Conservation (phyloP, 2,797 vertebrate genomes). For the Notolepis coatsorum region DNA sequence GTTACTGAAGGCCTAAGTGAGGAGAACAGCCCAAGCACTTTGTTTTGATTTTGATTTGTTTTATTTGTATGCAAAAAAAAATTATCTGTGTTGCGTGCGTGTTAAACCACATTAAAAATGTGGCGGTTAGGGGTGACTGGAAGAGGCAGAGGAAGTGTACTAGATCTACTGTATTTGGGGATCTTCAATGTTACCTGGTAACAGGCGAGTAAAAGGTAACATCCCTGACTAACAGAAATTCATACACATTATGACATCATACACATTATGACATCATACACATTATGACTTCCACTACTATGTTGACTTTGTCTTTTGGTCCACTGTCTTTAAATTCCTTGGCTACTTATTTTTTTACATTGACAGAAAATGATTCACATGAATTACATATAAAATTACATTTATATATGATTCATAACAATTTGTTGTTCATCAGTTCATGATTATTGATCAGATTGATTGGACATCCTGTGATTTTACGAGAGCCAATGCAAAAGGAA, state of each 20-base stretch:
- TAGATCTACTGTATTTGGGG: background rate
- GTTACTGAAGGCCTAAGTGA: slow-evolving; percentile 81
- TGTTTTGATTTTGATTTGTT: slow-evolving; percentile 57
- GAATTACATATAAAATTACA: slow-evolving; percentile 3
- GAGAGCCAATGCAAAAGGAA: slow-evolving; percentile 37
- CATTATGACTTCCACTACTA: slow-evolving; percentile 25
- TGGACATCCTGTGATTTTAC: slow-evolving; percentile 22
- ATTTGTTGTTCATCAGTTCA: slow-evolving; percentile 19
- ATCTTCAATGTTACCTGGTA: slow-evolving; percentile 49
- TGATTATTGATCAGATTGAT: slow-evolving; percentile 33
- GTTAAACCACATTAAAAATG: slow-evolving; percentile 67
- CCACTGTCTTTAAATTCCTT: slow-evolving; percentile 31
- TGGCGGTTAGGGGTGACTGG: slow-evolving; percentile 59
- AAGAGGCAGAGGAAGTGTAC: slow-evolving; percentile 47
- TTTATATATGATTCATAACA: slow-evolving; percentile 8
- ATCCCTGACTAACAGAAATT: slow-evolving; percentile 19
- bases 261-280: no score
- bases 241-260: no score
- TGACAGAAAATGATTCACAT: slow-evolving; percentile 2
- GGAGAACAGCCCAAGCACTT: slow-evolving; percentile 74
- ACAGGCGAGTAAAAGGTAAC: slow-evolving; percentile 25
- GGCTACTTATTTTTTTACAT: slow-evolving; percentile 27
- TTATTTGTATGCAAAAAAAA: slow-evolving; percentile 50
- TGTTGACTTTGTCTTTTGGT: slow-evolving; percentile 27
- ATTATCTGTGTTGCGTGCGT: slow-evolving; percentile 49